These are phyloP conservation scores for Heterochromis multidens DNA, from an alignment of 2,113 vertebrate species.

Conservation along the genomic window DNA sequence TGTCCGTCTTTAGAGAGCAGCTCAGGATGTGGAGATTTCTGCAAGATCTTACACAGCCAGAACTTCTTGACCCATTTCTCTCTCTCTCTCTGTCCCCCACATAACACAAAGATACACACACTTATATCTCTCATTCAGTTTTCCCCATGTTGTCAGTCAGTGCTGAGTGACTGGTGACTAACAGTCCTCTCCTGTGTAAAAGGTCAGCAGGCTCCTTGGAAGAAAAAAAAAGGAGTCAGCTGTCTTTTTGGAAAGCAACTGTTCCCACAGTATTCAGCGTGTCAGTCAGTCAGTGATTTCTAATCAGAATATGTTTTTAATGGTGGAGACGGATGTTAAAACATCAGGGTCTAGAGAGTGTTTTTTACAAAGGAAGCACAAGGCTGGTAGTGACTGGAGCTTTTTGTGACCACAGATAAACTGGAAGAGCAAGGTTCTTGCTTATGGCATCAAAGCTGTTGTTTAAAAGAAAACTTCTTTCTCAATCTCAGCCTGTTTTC, in stretches of 20 bases:
- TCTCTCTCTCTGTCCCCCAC: not conserved
- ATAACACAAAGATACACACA: not conserved
- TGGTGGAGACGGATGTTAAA: slow-evolving; percentile 12
- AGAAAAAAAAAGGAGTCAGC: slow-evolving; percentile 46
- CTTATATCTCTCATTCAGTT: slow-evolving; percentile 53
- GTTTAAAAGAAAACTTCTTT: not conserved
- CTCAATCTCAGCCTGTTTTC: not conserved
- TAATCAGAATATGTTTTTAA: slow-evolving; percentile 67
- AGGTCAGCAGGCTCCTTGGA: slow-evolving; percentile 51
- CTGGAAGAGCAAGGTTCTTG: slow-evolving; percentile 32
- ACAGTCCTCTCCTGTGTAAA: slow-evolving; percentile 56
- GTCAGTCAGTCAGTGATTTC: slow-evolving; percentile 51
- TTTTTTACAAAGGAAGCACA: slow-evolving; percentile 3
- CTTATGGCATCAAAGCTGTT: not conserved
- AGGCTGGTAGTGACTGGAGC: not conserved
- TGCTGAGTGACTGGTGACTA: slow-evolving; percentile 69
- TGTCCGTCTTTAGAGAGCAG: slow-evolving; percentile 36
- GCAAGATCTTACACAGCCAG: slow-evolving; percentile 9
- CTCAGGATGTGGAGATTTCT: slow-evolving; percentile 27
- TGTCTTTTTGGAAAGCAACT: slow-evolving; percentile 69
- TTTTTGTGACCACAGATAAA: slow-evolving; percentile 16
- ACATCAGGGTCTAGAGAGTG: not conserved
- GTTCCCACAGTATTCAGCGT: slow-evolving; percentile 47
- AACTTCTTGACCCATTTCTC: not conserved
- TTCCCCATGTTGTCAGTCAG: slow-evolving; percentile 65